phyloP scores from a whole-genome alignment of 2,113 vertebrate genomes.

The Vombatus ursinus region DNA sequence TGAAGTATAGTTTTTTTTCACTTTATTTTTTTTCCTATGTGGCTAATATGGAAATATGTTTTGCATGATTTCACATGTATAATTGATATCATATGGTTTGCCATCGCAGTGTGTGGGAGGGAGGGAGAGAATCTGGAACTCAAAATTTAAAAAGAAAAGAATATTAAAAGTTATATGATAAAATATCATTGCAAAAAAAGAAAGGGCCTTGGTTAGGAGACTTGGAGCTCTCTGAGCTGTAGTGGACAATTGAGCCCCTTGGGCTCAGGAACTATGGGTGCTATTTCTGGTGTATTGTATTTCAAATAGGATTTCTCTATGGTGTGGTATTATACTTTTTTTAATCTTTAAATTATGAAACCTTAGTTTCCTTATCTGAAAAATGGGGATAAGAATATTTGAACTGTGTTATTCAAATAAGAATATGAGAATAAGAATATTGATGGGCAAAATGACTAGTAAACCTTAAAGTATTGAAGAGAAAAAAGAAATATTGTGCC shows the following conservation, averaged over 20 bases:
- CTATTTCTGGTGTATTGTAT: too few species aligned
- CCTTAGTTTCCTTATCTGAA: not conserved
- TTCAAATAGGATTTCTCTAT: not conserved
- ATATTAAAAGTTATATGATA: not conserved
- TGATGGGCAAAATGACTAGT: not conserved
- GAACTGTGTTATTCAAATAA: not conserved
- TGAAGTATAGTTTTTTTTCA: not conserved
- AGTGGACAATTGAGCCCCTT: not conserved
- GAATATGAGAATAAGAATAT: not conserved
- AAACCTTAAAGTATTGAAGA: not conserved
- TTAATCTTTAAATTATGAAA: not conserved
- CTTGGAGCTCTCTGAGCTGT: not conserved
- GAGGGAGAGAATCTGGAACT: not conserved
- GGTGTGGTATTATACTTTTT: not conserved
- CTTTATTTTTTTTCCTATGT: not conserved
- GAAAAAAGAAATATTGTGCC: not conserved
- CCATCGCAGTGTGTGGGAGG: not conserved
- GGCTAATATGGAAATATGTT: not conserved
- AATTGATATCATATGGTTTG: not conserved
- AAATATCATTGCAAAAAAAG: not conserved
- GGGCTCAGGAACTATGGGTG: too few species aligned
- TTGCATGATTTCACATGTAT: not conserved
- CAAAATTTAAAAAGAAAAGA: not conserved
- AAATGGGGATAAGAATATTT: not conserved
- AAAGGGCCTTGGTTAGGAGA: not conserved